Evolutionary conservation across 2,888 invertebrate species (phyloP), one percentile per base, ranked within the genome.

Genomic region (Pandemis heparana): DNA sequence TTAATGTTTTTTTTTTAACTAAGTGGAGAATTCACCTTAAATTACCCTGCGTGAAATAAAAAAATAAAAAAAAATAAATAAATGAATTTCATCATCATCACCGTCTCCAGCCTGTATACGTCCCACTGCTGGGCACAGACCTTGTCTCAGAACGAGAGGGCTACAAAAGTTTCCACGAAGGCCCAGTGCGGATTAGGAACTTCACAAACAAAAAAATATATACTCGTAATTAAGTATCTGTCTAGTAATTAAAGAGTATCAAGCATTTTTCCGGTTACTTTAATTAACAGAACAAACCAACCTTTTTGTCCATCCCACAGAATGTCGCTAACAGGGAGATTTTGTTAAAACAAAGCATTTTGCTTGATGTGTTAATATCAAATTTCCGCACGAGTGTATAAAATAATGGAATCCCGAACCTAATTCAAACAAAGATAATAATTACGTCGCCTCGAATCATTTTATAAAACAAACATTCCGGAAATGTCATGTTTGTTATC

Each of bases 381-480:
- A 53, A 53, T 53, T 56, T 56, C 12, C 56, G 5, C 12, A 10
- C 56, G 56, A 23, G 12, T 10, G 12, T 56, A 56, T 23, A 56
- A 56, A 56, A 56, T 56, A 56, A 56, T 56, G 56, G 23, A 56
- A 56, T 23, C 56, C 56, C 23, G 56, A 12, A 7, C 56, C 56
- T 56, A 56, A 56, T 56, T 56, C 56, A 56, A 67, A 67, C 63
- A 46, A 62, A 62, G 61, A 67, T 62, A 72, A 67, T 56, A 62
- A 62, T 61, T n/a, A 10, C 32, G 63, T 63, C n/a, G 18, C 43
- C 53, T 10, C 43, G 62, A 39, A 72, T 62, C 53, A 62, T 53
- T 66, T 41, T 32, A 61, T 61, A 62, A 53, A 23, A 10, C 71
- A 66, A 61, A 71, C 72, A 62, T 32, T 43, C 51, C 41, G n/a